phyloP scores from a whole-genome alignment of 2,797 vertebrate species.

The Syndactyla subalaris region DNA sequence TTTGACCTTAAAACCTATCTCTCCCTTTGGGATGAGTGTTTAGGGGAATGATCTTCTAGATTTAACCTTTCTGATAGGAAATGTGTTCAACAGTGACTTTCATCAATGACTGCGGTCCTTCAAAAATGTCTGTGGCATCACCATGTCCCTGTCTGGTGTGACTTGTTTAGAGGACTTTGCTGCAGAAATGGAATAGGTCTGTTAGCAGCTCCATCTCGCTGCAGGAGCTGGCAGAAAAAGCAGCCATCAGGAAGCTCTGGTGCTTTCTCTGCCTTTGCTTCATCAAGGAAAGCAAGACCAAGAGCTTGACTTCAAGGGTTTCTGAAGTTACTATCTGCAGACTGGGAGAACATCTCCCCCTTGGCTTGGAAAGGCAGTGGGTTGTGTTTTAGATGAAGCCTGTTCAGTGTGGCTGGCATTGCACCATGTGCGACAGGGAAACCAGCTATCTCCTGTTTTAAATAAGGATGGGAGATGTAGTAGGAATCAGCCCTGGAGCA shows the following conservation, averaged over 20 bases:
- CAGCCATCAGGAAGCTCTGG: not conserved
- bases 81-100: not conserved
- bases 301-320: not conserved
- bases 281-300: not conserved
- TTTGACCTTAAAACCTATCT: not conserved
- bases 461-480: not conserved
- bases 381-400: not conserved
- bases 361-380: constrained; percentile 4
- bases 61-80: not conserved
- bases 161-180: not conserved
- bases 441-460: not conserved
- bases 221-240: not conserved
- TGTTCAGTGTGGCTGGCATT: not conserved
- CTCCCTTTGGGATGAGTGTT: not conserved
- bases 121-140: not conserved
- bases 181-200: not conserved
- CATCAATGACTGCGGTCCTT: not conserved
- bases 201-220: not conserved
- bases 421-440: not conserved
- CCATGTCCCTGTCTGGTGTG: not conserved
- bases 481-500: not conserved
- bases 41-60: not conserved
- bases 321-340: not conserved
- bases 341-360: not conserved
- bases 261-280: not conserved